Evolutionary conservation across 2,797 vertebrate species (phyloP).

Genomic region (Alca torda): DNA sequence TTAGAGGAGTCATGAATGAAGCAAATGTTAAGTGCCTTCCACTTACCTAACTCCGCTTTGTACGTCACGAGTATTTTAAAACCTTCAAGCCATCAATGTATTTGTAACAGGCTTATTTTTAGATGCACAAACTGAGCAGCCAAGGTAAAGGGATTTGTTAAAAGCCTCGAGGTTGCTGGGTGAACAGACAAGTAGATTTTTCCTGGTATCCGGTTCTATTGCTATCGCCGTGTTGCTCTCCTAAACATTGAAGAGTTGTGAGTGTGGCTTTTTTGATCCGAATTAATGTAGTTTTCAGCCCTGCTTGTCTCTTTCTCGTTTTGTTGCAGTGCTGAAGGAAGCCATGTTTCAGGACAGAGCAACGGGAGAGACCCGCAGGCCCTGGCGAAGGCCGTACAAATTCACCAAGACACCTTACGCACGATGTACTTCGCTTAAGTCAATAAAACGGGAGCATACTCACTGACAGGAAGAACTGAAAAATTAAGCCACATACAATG

Average conservation of each 20-base stretch:
- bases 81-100: not conserved
- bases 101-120: conserved; percentile 3
- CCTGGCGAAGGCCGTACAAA: conserved; percentile 97
- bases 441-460: conserved; percentile 53
- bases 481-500: conserved; percentile 75
- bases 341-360: conserved; percentile 98
- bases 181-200: not conserved
- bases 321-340: conserved; percentile 92
- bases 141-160: not conserved
- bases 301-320: not conserved
- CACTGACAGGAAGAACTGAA: conserved; percentile 71
- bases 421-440: conserved; percentile 99
- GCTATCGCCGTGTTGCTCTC: not conserved
- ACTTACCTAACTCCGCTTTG: not conserved
- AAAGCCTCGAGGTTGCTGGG: not conserved
- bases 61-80: not conserved
- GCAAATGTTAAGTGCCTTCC: not conserved
- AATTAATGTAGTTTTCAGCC: not conserved
- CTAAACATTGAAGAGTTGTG: rapidly evolving
- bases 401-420: conserved; percentile 99
- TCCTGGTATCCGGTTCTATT: not conserved
- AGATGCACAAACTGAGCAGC: not conserved
- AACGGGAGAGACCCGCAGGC: conserved; percentile 95
- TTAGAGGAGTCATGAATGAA: not conserved
- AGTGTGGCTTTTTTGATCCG: not conserved